A percentile compares a stretch with the other conserved stretches of the same genome.
These are phyloP conservation scores for Bombus difficillimus DNA, from an alignment of 1,140 invertebrate species.

Conservation along the genomic window DNA sequence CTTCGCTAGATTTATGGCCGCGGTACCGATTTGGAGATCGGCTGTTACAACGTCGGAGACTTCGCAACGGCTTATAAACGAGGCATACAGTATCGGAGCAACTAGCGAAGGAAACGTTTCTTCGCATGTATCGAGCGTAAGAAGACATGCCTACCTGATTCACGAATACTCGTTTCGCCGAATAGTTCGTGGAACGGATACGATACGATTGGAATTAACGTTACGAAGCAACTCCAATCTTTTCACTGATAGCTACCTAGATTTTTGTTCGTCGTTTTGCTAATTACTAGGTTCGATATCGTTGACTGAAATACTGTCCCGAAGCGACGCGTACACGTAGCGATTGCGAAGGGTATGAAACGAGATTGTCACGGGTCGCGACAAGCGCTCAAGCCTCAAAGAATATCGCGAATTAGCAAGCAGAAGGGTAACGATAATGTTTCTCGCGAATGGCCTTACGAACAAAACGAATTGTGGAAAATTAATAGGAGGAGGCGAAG, in stretches of 20 bases:
- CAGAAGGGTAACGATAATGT: constrained; percentile 35
- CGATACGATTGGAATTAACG: background rate
- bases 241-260: background rate
- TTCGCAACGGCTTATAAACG: constrained; percentile 36
- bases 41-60: constrained; percentile 22
- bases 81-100: background rate
- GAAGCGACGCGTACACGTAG: too few species aligned
- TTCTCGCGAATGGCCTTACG: constrained; percentile 16
- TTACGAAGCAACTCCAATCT: too few species aligned
- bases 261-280: background rate
- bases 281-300: background rate
- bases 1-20: constrained; percentile 52
- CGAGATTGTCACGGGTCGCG: background rate
- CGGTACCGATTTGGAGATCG: constrained; percentile 31
- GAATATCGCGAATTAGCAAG: background rate
- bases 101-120: constrained; percentile 4
- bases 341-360: background rate
- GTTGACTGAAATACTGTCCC: background rate
- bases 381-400: too few species aligned
- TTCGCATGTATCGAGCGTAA: background rate
- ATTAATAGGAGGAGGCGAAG: constrained; percentile 35
- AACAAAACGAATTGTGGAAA: constrained; percentile 45
- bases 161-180: background rate
- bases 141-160: background rate
- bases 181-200: background rate